Base-by-base conservation (phyloP, 2,113 vertebrate genomes). In the Cheirogaleus medius region DNA sequence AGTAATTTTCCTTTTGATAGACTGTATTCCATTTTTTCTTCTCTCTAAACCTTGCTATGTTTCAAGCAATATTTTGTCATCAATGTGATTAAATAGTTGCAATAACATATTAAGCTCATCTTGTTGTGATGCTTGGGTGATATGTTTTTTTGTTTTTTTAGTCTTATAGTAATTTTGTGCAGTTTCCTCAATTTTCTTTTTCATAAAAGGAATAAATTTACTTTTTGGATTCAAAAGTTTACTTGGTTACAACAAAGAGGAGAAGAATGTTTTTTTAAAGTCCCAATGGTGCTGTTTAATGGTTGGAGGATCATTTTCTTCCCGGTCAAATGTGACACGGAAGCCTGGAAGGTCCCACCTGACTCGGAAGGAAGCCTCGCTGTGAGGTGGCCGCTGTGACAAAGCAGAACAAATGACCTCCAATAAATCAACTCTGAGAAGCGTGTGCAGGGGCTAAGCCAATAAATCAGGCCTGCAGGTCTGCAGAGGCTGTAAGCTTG, bases 401-500 rank as follows among this genome's bases (percentile, higher is more conserved):
- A 85, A 76, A 92, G 58, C 42, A 94, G 81, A 90, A 81, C 85
- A 87, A 94, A 92, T 77, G 74, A 87, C 85, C 76, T 52, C 66
- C 83, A 63, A 81, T 95, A 96, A 94, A 90, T 87, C 96, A 96
- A 52, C 56, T 56, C 73, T 9, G 42, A 80, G 84, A 87, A 95
- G 76, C 15, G 69, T 64, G 34, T 0, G 0, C 85, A 5, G 25
- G 81, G 97, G n/a, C 64, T 95, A 81, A 90, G 32, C 56, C 52
- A 17, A 49, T 74, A 49, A 81, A 64, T 96, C 88, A 81, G 32
- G 54, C 52, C 87, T 10, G 0, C 23, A 52, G 77, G 76, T 78
- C 20, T 0, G 8, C 18, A 71, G 90, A 76, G 68, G 4, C 13
- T 39, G 44, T 42, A 13, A 52, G 73, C 18, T 21, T 1, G 9